Evolutionary conservation across 2,113 vertebrate species (phyloP).

Genomic region (Pluvialis apricaria): DNA sequence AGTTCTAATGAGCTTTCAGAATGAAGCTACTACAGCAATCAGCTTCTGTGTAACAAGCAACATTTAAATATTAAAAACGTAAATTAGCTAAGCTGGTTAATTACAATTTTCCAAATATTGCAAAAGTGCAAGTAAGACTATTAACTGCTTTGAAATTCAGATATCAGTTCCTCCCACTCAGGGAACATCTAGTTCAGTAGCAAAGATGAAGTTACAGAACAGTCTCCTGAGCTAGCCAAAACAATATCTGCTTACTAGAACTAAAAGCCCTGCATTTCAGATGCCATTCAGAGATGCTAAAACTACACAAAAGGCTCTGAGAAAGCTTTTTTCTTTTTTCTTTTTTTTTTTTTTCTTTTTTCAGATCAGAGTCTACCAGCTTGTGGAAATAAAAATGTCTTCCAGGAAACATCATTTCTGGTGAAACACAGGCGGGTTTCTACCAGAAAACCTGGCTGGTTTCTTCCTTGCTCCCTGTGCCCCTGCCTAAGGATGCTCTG

Average conservation of each 20-base stretch:
- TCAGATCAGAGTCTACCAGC: neutral
- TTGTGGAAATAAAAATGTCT: neutral
- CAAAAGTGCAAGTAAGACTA: constrained; percentile 47
- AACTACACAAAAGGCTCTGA: neutral
- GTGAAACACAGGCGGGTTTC: neutral
- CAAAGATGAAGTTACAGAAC: constrained; percentile 56
- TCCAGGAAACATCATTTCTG: neutral
- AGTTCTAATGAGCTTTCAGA: constrained; percentile 64
- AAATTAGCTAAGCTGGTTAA: constrained; percentile 62
- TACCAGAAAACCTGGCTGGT: neutral
- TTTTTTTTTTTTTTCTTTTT: no score
- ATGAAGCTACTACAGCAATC: constrained; percentile 58
- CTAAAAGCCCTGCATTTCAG: neutral
- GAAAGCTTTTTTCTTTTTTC: neutral
- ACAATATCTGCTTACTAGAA: constrained; percentile 47
- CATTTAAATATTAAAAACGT: constrained; percentile 68
- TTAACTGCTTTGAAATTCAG: constrained; percentile 65
- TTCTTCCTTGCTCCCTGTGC: neutral
- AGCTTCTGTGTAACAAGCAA: constrained; percentile 64
- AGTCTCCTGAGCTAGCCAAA: constrained; percentile 63
- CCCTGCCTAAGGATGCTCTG: neutral
- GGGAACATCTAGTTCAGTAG: constrained; percentile 42
- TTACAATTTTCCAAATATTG: constrained; percentile 62
- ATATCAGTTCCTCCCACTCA: constrained; percentile 61
- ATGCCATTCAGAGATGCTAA: neutral